These are phyloP conservation scores for Parazoanthus darwini DNA, from an alignment of 92 coral and sea anemone species.

Conservation along the genomic window DNA sequence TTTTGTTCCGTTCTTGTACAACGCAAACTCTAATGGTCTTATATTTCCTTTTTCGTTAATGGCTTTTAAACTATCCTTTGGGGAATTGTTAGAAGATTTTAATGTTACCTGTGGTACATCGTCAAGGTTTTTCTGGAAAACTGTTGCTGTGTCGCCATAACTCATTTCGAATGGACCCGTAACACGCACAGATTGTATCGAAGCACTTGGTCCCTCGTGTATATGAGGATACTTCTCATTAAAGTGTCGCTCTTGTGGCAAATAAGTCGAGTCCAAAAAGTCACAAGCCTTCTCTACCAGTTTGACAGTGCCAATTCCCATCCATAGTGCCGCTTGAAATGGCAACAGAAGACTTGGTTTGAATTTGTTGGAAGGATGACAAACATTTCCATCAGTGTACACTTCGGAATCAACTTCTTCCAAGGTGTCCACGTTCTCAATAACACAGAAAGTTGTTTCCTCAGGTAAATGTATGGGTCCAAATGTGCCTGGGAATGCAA, in stretches of 20 bases:
- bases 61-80: background rate
- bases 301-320: background rate
- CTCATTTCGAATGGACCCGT: background rate
- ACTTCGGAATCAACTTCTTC: background rate
- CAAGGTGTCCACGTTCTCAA: background rate
- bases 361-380: too few species aligned
- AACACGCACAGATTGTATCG: background rate
- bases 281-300: too few species aligned
- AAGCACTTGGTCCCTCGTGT: background rate
- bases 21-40: background rate
- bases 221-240: background rate
- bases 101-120: background rate
- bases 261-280: background rate
- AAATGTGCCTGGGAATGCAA: background rate
- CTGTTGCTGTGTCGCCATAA: background rate
- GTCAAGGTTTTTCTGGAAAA: background rate
- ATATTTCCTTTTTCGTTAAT: background rate
- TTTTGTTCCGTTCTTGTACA: slow-evolving; percentile 1
- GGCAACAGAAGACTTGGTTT: background rate
- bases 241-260: background rate
- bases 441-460: background rate
- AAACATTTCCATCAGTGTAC: background rate
- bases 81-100: background rate
- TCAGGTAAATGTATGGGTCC: background rate
- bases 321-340: background rate